Evolutionary conservation across 2,888 invertebrate species (phyloP).

Genomic region (Junonia oenone): DNA sequence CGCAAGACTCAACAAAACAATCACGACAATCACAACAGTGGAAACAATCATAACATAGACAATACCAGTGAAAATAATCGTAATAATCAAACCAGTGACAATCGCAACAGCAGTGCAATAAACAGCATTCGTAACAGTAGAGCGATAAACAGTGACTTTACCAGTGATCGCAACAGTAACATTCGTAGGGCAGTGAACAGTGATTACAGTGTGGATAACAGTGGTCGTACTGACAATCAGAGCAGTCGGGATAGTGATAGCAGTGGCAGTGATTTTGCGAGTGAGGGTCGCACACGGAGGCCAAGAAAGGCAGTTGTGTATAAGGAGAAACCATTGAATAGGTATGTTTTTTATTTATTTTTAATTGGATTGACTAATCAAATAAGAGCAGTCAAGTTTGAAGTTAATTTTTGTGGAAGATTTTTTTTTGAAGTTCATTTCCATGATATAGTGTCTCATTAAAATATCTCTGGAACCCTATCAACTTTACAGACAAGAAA

Average conservation of each 20-base stretch:
- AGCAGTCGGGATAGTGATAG: constrained; percentile 34
- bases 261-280: constrained; percentile 32
- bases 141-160: constrained; percentile 27
- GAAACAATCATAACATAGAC: constrained; percentile 25
- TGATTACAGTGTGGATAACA: not conserved
- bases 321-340: constrained; percentile 64
- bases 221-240: constrained; percentile 30
- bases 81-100: not conserved
- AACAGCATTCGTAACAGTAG: too few species aligned
- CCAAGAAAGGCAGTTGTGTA: constrained; percentile 53
- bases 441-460: too few species aligned
- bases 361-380: too few species aligned
- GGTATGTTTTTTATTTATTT: constrained; percentile 36
- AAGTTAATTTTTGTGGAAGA: too few species aligned
- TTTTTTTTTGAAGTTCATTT: too few species aligned
- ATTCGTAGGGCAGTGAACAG: too few species aligned
- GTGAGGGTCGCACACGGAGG: constrained; percentile 46
- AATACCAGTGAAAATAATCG: constrained; percentile 22
- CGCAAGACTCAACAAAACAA: not conserved
- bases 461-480: too few species aligned
- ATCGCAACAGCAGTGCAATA: constrained; percentile 25
- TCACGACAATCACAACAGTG: not conserved
- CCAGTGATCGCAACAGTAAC: too few species aligned
- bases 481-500: too few species aligned
- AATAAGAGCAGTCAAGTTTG: too few species aligned